Evolutionary conservation across 2,888 invertebrate species (phyloP), one percentile per base, ranked within the genome.

Genomic region (Aromia moschata): DNA sequence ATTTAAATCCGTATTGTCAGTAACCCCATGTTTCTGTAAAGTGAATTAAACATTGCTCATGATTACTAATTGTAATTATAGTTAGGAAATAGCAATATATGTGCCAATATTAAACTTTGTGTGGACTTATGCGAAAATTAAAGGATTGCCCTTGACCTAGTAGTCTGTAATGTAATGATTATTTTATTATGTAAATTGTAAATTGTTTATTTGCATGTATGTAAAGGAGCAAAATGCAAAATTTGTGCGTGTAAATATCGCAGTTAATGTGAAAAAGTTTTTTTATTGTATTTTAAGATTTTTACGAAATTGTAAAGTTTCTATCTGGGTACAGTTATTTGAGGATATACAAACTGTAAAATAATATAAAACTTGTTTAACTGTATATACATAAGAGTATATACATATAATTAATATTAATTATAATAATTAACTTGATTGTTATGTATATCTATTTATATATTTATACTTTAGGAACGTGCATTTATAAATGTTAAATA

Each of bases 51-150:
- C 43, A 61, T 61, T 61, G 64, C 64, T 64, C 64, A 64, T 57
- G 52, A 60, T 51, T n/a, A n/a, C n/a, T 33, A 11, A 33, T 10
- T 33, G n/a, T 33, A 33, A 36, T 54, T 46, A 15, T 57, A 44
- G 30, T 31, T 51, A 43, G 18, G 18, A 17, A 11, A 10, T 60
- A 57, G 56, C 40, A 71, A 70, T 68, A 68, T 66, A 58, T 68
- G 69, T 71, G 70, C 69, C 68, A 66, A 60, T 60, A 51, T 63
- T 33, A 33, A 33, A 33, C 33, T 11, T 11, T 2, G n/a, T 11
- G 11, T 33, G 2, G n/a, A 33, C 33, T 33, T 33, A 33, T n/a
- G n/a, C n/a, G 11, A n/a, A 11, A 33, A 33, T 33, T 33, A n/a
- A 33, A 33, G 2, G n/a, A 33, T n/a, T 11, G 11, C 33, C 33